Evolutionary conservation across 1,140 invertebrate species (phyloP).

Genomic region (Panulirus ornatus): DNA sequence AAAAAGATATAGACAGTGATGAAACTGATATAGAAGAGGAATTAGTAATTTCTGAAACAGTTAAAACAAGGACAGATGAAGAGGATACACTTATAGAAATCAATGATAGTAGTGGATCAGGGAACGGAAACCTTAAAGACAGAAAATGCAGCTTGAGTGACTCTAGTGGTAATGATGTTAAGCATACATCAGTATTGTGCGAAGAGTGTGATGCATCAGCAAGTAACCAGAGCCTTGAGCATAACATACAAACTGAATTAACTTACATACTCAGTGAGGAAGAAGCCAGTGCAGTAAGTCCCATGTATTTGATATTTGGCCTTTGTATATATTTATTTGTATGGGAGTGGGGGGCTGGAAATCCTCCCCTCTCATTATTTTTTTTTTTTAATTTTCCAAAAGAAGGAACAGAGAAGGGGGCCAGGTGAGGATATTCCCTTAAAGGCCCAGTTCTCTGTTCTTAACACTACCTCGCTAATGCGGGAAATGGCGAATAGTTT

Average conservation of each 20-base stretch:
- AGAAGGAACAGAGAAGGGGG: too few relatives aligned
- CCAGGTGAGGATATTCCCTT: too few relatives aligned
- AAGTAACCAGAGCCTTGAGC: neutral
- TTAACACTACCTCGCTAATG: too few relatives aligned
- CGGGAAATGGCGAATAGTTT: too few relatives aligned
- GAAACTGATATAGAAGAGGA: neutral
- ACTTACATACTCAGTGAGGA: neutral
- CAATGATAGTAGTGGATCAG: neutral
- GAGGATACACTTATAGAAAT: neutral
- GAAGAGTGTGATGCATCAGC: neutral
- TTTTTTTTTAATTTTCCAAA: too few relatives aligned
- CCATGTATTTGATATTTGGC: neutral
- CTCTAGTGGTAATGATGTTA: neutral
- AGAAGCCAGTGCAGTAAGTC: neutral
- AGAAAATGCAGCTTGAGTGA: neutral
- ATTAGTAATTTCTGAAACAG: neutral
- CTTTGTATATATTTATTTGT: neutral
- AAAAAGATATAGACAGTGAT: neutral
- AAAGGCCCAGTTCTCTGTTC: too few relatives aligned
- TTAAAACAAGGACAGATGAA: neutral
- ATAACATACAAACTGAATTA: neutral
- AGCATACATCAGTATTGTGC: neutral
- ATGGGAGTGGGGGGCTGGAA: too few relatives aligned
- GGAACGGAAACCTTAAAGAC: neutral
- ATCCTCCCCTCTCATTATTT: too few relatives aligned